Percentiles rank a stretch among this genome's conserved stretches.
Evolutionary conservation across 2,113 vertebrate species (phyloP).

Genomic region (Bombycilla garrulus): DNA sequence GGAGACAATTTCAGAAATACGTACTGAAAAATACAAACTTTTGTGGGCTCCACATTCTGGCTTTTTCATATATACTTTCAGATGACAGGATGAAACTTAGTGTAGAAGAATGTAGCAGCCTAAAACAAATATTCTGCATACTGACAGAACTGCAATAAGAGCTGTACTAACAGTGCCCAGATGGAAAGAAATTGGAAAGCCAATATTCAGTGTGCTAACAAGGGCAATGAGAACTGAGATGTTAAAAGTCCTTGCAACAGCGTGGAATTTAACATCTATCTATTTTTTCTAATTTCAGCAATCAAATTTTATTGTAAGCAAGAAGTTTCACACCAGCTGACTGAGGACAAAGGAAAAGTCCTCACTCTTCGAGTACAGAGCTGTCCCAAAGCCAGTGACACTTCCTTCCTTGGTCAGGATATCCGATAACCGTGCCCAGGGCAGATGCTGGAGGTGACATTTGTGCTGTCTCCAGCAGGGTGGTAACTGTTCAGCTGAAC

Average conservation of each 20-base stretch:
- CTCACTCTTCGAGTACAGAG: not conserved
- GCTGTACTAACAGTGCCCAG: not conserved
- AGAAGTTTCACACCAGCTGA: not conserved
- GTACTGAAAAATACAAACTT: not conserved
- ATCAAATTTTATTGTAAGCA: not conserved
- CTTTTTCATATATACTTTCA: not conserved
- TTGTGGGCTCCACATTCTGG: not conserved
- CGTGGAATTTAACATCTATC: not conserved
- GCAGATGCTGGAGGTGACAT: not conserved
- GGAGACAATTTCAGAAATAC: not conserved
- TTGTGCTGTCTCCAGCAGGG: not conserved
- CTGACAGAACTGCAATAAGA: not conserved
- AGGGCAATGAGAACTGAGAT: not conserved
- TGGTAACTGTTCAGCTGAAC: not conserved
- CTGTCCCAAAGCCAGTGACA: not conserved
- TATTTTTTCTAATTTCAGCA: not conserved
- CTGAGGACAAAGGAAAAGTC: not conserved
- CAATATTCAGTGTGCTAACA: not conserved
- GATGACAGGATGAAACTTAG: not conserved
- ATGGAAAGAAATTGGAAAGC: not conserved
- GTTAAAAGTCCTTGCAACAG: not conserved
- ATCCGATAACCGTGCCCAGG: fast-evolving
- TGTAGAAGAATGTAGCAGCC: not conserved
- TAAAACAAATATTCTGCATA: not conserved
- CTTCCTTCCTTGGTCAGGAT: not conserved